Evolutionary conservation across 2,797 vertebrate species (phyloP).

Genomic region (Intellagama lesueurii): DNA sequence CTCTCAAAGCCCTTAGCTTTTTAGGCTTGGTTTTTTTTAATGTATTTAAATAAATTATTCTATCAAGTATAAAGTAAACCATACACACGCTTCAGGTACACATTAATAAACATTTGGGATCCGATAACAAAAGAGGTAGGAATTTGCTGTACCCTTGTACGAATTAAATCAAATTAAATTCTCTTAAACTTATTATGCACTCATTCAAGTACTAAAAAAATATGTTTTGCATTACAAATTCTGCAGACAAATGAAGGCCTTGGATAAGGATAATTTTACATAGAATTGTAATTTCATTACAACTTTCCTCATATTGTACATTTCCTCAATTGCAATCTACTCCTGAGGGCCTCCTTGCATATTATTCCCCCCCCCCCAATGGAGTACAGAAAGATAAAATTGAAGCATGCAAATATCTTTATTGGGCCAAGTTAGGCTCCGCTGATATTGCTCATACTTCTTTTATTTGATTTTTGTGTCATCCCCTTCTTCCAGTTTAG

Average conservation of each 20-base stretch:
- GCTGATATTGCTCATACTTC: not conserved
- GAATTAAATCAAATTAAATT: slow-evolving; percentile 53
- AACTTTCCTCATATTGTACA: slow-evolving; percentile 21
- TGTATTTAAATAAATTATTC: slow-evolving; percentile 70
- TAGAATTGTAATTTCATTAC: slow-evolving; percentile 28
- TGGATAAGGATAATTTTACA: not conserved
- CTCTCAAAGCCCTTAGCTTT: slow-evolving; percentile 72
- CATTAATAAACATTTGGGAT: slow-evolving; percentile 55
- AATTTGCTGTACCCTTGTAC: slow-evolving; percentile 47
- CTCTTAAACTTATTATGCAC: not conserved
- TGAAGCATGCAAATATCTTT: slow-evolving; percentile 2
- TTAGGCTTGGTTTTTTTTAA: slow-evolving; percentile 61
- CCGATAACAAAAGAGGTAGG: slow-evolving; percentile 65
- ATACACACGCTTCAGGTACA: slow-evolving; percentile 68
- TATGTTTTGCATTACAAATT: slow-evolving; percentile 31
- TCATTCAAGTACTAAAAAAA: slow-evolving; percentile 22
- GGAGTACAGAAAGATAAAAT: not conserved
- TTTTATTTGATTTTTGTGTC: not conserved
- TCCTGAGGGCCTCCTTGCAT: slow-evolving; percentile 15
- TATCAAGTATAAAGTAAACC: slow-evolving; percentile 75
- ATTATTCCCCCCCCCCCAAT: not conserved
- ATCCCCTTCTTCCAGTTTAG: not conserved
- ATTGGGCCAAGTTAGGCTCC: not conserved
- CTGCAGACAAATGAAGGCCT: slow-evolving; percentile 26
- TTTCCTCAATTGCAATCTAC: slow-evolving; percentile 15